Conservation (phyloP, 2,797 vertebrate species). For the Rhincodon typus region DNA sequence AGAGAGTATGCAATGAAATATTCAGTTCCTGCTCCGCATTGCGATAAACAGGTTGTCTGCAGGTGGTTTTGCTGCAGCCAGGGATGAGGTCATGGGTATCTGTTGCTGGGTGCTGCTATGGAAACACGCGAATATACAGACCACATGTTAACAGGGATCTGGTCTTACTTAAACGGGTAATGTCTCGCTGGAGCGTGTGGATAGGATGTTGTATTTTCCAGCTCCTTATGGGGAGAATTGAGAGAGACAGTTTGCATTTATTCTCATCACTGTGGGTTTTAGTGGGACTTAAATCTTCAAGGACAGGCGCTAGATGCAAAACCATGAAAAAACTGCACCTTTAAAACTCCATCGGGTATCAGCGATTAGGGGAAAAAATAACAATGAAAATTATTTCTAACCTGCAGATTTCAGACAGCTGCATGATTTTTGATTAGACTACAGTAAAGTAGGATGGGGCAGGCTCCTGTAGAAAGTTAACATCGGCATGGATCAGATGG, state of each 20-base stretch:
- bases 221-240: neutral
- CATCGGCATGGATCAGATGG: neutral
- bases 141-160: neutral
- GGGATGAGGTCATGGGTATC: conserved; percentile 62
- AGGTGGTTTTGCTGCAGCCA: conserved; percentile 35
- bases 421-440: neutral
- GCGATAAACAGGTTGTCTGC: conserved; percentile 58
- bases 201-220: neutral
- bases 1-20: conserved; percentile 62
- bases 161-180: neutral
- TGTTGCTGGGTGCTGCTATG: conserved; percentile 47
- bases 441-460: neutral
- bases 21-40: conserved; percentile 68
- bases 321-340: neutral
- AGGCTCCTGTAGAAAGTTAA: neutral
- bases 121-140: conserved; percentile 40
- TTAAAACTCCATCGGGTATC: neutral
- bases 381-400: neutral
- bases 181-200: neutral
- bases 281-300: neutral
- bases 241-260: neutral
- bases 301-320: neutral
- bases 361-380: neutral
- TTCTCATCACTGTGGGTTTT: neutral
- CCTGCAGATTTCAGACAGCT: neutral